Percentiles rank a stretch among this genome's conserved stretches.
phyloP scores from a whole-genome alignment of 2,113 vertebrate species.

The Crypturellus undulatus region DNA sequence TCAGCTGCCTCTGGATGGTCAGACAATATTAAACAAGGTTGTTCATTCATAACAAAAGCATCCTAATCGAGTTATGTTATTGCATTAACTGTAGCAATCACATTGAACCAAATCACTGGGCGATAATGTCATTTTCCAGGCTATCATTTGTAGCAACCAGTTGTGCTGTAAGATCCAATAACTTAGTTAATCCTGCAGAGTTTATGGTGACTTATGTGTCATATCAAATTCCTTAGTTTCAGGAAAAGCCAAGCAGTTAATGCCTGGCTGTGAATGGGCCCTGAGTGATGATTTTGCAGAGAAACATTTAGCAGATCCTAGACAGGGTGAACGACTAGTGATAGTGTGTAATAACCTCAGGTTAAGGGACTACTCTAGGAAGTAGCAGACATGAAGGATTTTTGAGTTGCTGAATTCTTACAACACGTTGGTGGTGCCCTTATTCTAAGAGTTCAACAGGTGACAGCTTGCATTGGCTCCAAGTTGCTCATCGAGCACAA shows the following conservation, averaged over 20 bases:
- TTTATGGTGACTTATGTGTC: constrained; percentile 68
- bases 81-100: constrained; percentile 74
- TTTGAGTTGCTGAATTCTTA: background rate
- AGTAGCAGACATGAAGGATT: background rate
- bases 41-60: constrained; percentile 71
- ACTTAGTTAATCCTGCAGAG: constrained; percentile 62
- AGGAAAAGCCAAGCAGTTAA: background rate
- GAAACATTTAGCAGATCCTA: background rate
- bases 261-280: constrained; percentile 23
- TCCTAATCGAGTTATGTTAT: constrained; percentile 73
- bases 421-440: background rate
- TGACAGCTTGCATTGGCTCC: background rate
- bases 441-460: background rate
- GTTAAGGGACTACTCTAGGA: background rate
- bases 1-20: constrained; percentile 46
- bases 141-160: constrained; percentile 67
- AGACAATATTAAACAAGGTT: constrained; percentile 64
- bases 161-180: constrained; percentile 60
- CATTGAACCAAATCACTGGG: constrained; percentile 70
- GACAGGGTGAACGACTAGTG: background rate
- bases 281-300: constrained; percentile 12
- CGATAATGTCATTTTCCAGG: constrained; percentile 67
- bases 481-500: background rate
- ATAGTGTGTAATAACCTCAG: background rate
- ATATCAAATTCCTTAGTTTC: constrained; percentile 44